Evolutionary conservation across 2,797 vertebrate species (phyloP).

Genomic region (Myioborus melanocephalus): DNA sequence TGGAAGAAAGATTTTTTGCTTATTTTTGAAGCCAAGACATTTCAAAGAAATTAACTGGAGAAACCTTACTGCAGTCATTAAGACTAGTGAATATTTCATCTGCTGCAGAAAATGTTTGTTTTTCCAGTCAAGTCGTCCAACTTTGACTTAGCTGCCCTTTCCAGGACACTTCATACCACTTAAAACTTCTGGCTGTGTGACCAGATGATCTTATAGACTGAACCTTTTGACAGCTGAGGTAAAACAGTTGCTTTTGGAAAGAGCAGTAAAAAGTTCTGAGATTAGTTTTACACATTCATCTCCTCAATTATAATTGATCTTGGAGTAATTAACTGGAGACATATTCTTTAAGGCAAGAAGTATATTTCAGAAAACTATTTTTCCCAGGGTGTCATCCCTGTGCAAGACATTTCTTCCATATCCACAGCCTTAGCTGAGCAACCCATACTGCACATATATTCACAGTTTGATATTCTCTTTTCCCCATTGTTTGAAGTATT

Average conservation of each 20-base stretch:
- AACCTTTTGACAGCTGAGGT: background rate
- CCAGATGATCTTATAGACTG: background rate
- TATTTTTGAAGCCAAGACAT: background rate
- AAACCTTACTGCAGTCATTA: background rate
- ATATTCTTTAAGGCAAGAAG: background rate
- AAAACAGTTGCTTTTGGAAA: background rate
- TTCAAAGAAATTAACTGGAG: background rate
- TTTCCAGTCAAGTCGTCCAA: background rate
- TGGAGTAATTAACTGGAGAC: background rate
- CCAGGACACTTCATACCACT: background rate
- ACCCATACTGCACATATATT: background rate
- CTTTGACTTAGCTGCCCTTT: background rate
- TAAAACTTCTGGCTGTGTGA: background rate
- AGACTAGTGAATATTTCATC: background rate
- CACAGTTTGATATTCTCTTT: background rate
- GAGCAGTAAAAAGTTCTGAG: background rate
- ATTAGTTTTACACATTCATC: background rate
- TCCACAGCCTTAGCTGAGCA: background rate
- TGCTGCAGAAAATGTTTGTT: background rate
- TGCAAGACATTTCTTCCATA: background rate
- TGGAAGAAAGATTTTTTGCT: background rate
- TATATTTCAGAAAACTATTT: background rate
- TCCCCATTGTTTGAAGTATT: background rate
- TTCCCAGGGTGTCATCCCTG: background rate
- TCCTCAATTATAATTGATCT: background rate